These are phyloP conservation scores for Peromyscus maniculatus DNA, from an alignment of 2,113 vertebrate genomes.

Conservation along the genomic window DNA sequence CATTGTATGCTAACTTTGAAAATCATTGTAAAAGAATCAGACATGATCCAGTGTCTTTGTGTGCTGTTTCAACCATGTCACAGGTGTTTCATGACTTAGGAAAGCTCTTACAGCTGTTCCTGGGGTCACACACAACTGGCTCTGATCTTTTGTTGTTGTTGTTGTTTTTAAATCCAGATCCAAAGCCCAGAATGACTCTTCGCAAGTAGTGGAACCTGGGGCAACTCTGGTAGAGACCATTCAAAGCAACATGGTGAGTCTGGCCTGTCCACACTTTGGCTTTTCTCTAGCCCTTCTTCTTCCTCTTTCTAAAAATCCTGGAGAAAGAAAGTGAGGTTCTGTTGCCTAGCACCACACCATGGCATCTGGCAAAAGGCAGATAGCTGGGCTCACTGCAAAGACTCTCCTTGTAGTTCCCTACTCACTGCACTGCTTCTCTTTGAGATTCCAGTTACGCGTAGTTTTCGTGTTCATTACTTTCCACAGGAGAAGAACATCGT, in stretches of 20 bases:
- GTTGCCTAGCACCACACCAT: background rate
- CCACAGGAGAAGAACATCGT: conserved; percentile 60
- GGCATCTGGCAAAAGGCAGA: background rate
- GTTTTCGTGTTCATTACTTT: conserved; percentile 10
- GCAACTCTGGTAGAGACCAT: conserved; percentile 57
- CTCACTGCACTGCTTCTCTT: background rate
- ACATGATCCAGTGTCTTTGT: background rate
- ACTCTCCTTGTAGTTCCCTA: background rate
- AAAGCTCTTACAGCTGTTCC: background rate
- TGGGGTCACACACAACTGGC: background rate
- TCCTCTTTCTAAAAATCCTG: background rate
- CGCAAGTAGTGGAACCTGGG: conserved; percentile 43
- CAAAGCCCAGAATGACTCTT: conserved; percentile 64
- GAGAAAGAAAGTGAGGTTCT: background rate
- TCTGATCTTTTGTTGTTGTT: background rate
- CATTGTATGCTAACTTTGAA: background rate
- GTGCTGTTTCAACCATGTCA: background rate
- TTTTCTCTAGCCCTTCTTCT: background rate
- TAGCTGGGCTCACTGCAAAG: background rate
- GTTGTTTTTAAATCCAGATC: conserved; percentile 35
- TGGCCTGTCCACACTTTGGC: background rate
- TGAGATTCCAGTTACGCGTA: background rate
- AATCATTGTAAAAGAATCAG: background rate
- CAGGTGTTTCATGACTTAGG: background rate
- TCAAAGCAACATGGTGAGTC: conserved; percentile 65